Evolutionary conservation across 2,888 invertebrate genomes (phyloP).

Genomic region (Ormia ochracea): DNA sequence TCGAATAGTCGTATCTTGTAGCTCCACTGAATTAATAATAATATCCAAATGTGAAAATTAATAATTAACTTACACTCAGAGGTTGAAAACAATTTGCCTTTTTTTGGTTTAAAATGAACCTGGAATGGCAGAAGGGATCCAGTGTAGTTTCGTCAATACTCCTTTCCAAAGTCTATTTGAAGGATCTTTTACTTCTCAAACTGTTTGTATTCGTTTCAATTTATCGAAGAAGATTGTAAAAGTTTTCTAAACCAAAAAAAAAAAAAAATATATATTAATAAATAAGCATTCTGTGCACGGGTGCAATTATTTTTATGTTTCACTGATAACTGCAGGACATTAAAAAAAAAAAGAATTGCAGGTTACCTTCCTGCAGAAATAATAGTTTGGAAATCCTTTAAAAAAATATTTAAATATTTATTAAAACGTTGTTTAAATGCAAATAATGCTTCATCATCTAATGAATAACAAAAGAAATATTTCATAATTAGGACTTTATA

Average conservation of each 20-base stretch:
- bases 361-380: background rate
- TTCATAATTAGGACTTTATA: background rate
- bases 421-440: background rate
- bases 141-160: background rate
- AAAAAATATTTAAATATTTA: background rate
- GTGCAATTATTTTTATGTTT: background rate
- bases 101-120: background rate
- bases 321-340: background rate
- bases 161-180: background rate
- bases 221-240: background rate
- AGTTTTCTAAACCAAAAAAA: background rate
- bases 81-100: background rate
- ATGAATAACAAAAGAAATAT: conserved; percentile 3
- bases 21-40: background rate
- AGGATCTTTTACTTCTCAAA: background rate
- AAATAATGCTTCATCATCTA: conserved; percentile 36
- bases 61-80: background rate
- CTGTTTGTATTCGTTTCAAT: background rate
- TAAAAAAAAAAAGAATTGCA: background rate
- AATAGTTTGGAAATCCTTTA: background rate
- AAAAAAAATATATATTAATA: no score
- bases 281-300: background rate
- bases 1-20: background rate
- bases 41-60: background rate
- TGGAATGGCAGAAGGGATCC: background rate